Evolutionary conservation across 2,888 invertebrate genomes (phyloP), one percentile per base, ranked within the genome.

Genomic region (Cerceris ruficornis): DNA sequence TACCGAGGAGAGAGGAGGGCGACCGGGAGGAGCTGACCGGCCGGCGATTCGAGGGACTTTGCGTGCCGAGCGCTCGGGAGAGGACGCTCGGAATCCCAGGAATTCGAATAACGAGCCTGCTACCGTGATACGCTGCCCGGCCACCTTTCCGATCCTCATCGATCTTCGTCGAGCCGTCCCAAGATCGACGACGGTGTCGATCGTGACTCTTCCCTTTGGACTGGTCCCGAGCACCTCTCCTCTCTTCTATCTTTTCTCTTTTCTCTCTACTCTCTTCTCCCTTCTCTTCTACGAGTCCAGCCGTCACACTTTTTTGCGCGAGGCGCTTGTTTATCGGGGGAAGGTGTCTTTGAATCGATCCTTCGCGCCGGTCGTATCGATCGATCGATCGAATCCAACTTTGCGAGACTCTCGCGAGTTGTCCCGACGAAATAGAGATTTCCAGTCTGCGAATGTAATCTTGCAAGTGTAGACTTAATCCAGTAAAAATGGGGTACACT

Each of bases 41-140:
- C 13, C 28, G 39, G 52, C 11, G 17, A 49, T 11, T 46, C 52
- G 72, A 43, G 77, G 43, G 73, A 78, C 60, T 79, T 78, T 73
- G 79, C 79, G 79, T 79, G 74, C 66, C 69, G 67, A 28, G 28
- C 75, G 64, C 58, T 59, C 67, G 69, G 42, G 54, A 66, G 82
- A 69, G 73, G 69, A 78, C 73, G 69, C 65, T 62, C 68, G 80
- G 83, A 88, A 88, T 88, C 83, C 85, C 79, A 80, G 61, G 88
- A 89, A 88, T 88, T 86, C 82, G 86, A 86, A 77, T 86, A 84
- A 85, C 85, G 84, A 86, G 84, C 80, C 68, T 65, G 82, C 86
- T 85, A 85, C 86, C 71, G 84, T 78, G 84, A 83, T 83, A 85
- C 80, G 80, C 79, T 57, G 73, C 59, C 65, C 77, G 71, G 74